Evolutionary conservation across 2,888 invertebrate species (phyloP), one percentile per base, ranked within the genome.

Genomic region (Hydroisotoma schaefferi): DNA sequence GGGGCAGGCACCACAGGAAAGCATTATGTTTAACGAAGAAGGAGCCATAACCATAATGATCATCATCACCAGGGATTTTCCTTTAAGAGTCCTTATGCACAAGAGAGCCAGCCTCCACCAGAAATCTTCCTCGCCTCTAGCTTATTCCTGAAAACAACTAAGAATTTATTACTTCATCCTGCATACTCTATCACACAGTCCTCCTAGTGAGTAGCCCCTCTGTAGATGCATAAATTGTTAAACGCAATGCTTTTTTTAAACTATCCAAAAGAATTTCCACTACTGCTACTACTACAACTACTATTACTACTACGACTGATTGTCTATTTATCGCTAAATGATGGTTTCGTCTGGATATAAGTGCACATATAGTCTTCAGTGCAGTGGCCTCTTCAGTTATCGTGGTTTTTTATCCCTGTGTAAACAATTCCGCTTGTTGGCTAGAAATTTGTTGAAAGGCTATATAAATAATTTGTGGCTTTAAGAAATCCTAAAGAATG

Each of bases 131-230:
- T 54, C 22, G 55, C 61, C 61, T 37, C 29, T 25, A 55, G 61
- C 61, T 62, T 55, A 62, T 61, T 61, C 55, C 51, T 54, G 40
- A 52, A 52, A 52, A 57, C 55, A 58, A 62, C 55, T 58, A 55
- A 44, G 55, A 62, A 57, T 62, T 62, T 62, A 62, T 62, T 62
- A 62, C 58, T 62, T 55, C 57, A 37, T 48, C 38, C 26, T 49
- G 15, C 28, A 10, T 26, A 15, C 48, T 56, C 33, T 15, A 15
- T 40, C 15, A 20, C 15, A 15, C 20, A 10, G 40, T 15, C 8
- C 15, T 33, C 33, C 33, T 18, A 20, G 15, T 15, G n/a, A 40
- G 20, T 20, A 40, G 3, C n/a, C 15, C 40, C 20, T 20, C 15
- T 20, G 40, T 40, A 15, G 5, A 15, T 40, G 5, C 40, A 20